Percentiles rank a stretch among this genome's conserved stretches.
Conservation (phyloP, 2,113 vertebrate species). For the Neogobius melanostomus region DNA sequence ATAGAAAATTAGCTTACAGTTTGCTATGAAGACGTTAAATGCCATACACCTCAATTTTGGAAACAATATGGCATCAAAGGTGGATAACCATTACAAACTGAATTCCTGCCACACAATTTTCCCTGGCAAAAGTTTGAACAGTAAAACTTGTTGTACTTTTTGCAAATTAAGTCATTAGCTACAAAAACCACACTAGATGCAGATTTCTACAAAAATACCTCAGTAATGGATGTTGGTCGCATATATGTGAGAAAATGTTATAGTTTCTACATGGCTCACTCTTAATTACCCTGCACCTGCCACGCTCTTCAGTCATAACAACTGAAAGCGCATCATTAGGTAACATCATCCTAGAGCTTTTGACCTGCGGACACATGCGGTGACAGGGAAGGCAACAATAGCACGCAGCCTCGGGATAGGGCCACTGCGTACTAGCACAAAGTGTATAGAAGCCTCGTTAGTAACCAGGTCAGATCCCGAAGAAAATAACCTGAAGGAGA, state of each 20-base stretch:
- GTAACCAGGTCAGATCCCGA: constrained; percentile 45
- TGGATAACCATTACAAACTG: too few relatives aligned
- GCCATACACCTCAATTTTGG: too few relatives aligned
- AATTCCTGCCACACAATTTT: too few relatives aligned
- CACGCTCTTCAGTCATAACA: constrained; percentile 18
- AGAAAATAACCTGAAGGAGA: constrained; percentile 63
- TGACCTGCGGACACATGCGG: constrained; percentile 22
- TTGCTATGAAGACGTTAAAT: too few relatives aligned
- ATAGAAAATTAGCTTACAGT: too few relatives aligned
- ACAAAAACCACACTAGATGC: constrained; percentile 1
- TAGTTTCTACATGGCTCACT: constrained; percentile 23
- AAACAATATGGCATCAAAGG: too few relatives aligned
- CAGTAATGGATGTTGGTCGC: constrained; percentile 24
- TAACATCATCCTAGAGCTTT: constrained; percentile 13
- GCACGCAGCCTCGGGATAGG: constrained; percentile 15
- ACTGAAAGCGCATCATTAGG: constrained; percentile 6
- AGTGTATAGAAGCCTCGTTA: constrained; percentile 53
- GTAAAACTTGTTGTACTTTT: too few relatives aligned
- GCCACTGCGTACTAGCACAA: not conserved
- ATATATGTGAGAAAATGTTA: constrained; percentile 39
- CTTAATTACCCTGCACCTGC: constrained; percentile 45
- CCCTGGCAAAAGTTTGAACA: too few relatives aligned
- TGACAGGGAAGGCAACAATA: constrained; percentile 28
- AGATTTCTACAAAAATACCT: constrained; percentile 8
- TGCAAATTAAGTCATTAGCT: not conserved